These are phyloP conservation scores for Iguana delicatissima DNA, from an alignment of 2,797 vertebrate genomes.

Conservation along the genomic window DNA sequence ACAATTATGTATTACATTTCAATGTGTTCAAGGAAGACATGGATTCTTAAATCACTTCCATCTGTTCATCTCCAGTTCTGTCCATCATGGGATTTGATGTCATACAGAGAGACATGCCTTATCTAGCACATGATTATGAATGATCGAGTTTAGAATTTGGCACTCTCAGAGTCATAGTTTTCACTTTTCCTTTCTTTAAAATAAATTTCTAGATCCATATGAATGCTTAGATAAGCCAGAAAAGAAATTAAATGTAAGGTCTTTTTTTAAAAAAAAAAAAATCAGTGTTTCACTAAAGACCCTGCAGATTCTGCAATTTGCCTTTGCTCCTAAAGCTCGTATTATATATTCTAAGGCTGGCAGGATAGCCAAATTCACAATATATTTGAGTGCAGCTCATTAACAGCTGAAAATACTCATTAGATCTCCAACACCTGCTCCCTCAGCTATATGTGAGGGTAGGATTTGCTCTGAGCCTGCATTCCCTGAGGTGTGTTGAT, in stretches of 20 bases:
- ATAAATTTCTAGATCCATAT: no score
- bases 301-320: background rate
- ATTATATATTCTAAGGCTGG: background rate
- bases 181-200: background rate
- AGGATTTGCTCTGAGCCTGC: background rate
- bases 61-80: background rate
- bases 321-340: background rate
- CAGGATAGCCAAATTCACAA: background rate
- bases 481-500: background rate
- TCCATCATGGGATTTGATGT: background rate
- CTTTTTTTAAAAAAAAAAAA: background rate
- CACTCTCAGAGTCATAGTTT: background rate
- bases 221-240: background rate
- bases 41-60: background rate
- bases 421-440: background rate
- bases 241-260: background rate
- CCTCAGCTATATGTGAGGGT: background rate
- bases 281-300: background rate
- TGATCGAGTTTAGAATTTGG: background rate
- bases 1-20: background rate
- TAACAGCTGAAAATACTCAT: background rate
- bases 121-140: background rate
- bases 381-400: background rate
- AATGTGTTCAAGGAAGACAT: background rate
- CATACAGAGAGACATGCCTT: background rate